Base-by-base conservation (phyloP, 2,797 vertebrate species). In the Paratrypauchen microcephalus region DNA sequence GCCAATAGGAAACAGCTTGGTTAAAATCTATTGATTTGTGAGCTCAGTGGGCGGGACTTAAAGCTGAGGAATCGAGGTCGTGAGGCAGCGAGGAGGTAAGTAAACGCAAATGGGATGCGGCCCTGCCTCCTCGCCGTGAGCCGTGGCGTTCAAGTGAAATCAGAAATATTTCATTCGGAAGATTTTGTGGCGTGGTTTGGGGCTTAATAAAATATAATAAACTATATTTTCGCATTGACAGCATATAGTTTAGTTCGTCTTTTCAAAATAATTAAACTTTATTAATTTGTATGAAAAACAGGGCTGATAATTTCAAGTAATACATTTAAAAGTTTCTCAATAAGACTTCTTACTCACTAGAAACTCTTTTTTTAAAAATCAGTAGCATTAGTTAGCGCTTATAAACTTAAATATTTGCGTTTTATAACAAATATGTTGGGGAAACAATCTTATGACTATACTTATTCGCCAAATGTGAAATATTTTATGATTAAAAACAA, bases 81-180 rank as follows among this genome's bases (percentile, higher is more conserved):
- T 57, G 24, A 28, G 24, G 21, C 1, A 5, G 18, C 3, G 28
- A n/a, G 16, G 58, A 36, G 18, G 16, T n/a, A 36, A 16, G 24
- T 2, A 0, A 6, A 24, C 6, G 4, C 30, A 60, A 60, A 60
- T 60, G 3, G 58, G 58, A 60, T 19, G 30, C 8, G 12, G 0
- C 58, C 58, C 5, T 4, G 2, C 39, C 9, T 4, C 70, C 52
- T 55, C 52, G 21, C 52, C 21, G 52, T 13, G 52, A 9, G 70
- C 1, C 24, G 83, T 1, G 68, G 83, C 82, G n/a, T 89, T 89
- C 81, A 76, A 0, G 56, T 18, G 30, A 61, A 3, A 56, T 76
- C 19, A 77, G 77, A 83, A 71, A 70, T 52, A 6, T 6, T 5
- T 5, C 5, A 11, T 18, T 19, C 5, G 0, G 0, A 54, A 7